Conservation (phyloP, 2,797 vertebrate genomes). For the Falco rusticolus region DNA sequence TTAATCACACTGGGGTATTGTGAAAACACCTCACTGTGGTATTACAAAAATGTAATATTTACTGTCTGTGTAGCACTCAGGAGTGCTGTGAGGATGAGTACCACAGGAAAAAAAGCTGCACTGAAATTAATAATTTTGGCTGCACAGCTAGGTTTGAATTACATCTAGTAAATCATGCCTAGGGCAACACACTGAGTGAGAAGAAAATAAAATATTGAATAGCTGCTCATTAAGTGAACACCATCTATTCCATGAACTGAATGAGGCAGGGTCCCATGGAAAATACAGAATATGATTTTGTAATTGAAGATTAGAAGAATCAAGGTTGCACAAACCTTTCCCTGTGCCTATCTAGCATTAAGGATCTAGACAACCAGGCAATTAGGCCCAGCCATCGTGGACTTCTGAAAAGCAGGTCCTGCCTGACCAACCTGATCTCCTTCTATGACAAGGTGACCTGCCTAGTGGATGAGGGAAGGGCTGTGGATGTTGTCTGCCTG, state of each 20-base stretch:
- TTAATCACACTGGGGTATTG: background rate
- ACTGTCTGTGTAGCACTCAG: slow-evolving; percentile 36
- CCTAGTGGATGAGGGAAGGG: background rate
- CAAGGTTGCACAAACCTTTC: background rate
- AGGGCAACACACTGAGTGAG: slow-evolving; percentile 60
- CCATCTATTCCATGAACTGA: slow-evolving; percentile 43
- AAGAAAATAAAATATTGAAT: slow-evolving; percentile 72
- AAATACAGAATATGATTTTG: slow-evolving; percentile 32
- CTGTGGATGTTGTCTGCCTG: background rate
- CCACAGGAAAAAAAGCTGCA: background rate
- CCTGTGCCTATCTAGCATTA: background rate
- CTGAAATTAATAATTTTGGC: slow-evolving; percentile 65
- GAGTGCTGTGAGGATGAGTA: slow-evolving; percentile 64
- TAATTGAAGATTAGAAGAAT: slow-evolving; percentile 42
- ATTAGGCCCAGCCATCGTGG: background rate
- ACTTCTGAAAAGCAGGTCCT: background rate
- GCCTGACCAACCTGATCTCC: background rate
- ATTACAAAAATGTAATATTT: slow-evolving; percentile 57
- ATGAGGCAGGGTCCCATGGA: slow-evolving; percentile 23
- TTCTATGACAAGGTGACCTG: background rate
- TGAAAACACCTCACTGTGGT: slow-evolving; percentile 27
- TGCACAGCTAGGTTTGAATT: slow-evolving; percentile 66
- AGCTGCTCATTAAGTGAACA: slow-evolving; percentile 66
- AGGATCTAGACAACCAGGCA: background rate
- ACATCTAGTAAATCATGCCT: slow-evolving; percentile 67